phyloP scores from a whole-genome alignment of 2,113 vertebrate genomes.

The Heterocephalus glaber region DNA sequence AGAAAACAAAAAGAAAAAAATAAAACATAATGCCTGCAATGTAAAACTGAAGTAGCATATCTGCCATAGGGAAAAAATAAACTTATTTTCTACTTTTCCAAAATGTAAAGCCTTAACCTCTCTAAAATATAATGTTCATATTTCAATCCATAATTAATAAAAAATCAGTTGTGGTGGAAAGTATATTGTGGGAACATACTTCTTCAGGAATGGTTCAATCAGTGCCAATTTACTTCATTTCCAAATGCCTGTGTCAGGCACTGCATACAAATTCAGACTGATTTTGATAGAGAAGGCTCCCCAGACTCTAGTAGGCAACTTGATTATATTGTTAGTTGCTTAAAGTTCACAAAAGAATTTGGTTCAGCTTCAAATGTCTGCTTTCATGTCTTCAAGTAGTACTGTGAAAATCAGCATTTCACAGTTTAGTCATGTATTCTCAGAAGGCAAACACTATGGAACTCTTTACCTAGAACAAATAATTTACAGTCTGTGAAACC shows the following conservation, averaged over 20 bases:
- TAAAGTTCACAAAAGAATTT: background rate
- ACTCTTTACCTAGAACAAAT: constrained; percentile 35
- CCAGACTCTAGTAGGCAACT: background rate
- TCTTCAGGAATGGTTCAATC: background rate
- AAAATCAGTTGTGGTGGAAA: constrained; percentile 22
- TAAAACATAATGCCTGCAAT: background rate
- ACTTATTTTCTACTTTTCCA: background rate
- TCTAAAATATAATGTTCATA: background rate
- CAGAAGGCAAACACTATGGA: background rate
- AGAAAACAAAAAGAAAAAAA: background rate
- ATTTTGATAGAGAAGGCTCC: background rate
- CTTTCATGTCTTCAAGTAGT: constrained; percentile 12
- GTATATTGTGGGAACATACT: background rate
- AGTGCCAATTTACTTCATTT: background rate
- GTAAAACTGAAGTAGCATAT: constrained; percentile 21
- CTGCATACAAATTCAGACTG: background rate
- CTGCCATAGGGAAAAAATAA: background rate
- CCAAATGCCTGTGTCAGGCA: background rate
- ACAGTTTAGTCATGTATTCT: background rate
- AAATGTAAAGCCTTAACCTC: constrained; percentile 34
- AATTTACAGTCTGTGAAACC: constrained; percentile 13
- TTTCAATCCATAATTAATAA: constrained; percentile 20
- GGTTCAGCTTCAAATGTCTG: background rate
- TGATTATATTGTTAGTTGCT: background rate
- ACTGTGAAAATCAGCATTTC: constrained; percentile 22